Evolutionary conservation across 2,797 vertebrate species (phyloP), one percentile per base, ranked within the genome.

Genomic region (Anguilla obscura): DNA sequence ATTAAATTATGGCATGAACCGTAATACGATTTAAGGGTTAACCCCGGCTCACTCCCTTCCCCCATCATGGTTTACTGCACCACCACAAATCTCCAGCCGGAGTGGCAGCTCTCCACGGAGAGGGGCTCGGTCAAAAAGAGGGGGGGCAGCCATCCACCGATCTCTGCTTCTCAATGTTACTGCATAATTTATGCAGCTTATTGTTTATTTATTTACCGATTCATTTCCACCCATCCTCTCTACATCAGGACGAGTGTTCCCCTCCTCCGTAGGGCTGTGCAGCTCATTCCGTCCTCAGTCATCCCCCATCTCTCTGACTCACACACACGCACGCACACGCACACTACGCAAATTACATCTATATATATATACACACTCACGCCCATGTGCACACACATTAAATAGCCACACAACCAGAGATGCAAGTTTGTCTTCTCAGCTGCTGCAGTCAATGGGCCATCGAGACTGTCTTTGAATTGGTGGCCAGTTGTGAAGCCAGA

Each of bases 161-260:
- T 85, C 52, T 85, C 84, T 21, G n/a, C 50, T 85, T 33, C 50
- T n/a, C 50, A 82, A 7, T 33, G 27, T 60, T 84, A 40, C 1
- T 33, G 66, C 24, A 84, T 84, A n/a, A 50, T 80, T 90, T 69
- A 87, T 82, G 48, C 84, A 33, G 52, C 82, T 85, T 58, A 87
- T 89, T 87, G 69, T 89, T 90, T 84, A 87, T 74, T 87, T 83
- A 71, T 76, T 86, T 88, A 85, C 48, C 7, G 54, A 84, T 85
- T 87, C 52, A 85, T 30, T 90, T 60, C 60, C 69, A 79, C 69
- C 54, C 87, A 76, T 87, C 56, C 69, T 80, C 60, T 80, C 60
- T 63, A 56, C 85, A 88, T 87, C 85, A 86, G 8, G 3, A 48
- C 9, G 6, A 8, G 48, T 50, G 30, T 6, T 80, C n/a, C 66